phyloP scores from a whole-genome alignment of 1,140 invertebrate species.

The Nasonia longicornis region DNA sequence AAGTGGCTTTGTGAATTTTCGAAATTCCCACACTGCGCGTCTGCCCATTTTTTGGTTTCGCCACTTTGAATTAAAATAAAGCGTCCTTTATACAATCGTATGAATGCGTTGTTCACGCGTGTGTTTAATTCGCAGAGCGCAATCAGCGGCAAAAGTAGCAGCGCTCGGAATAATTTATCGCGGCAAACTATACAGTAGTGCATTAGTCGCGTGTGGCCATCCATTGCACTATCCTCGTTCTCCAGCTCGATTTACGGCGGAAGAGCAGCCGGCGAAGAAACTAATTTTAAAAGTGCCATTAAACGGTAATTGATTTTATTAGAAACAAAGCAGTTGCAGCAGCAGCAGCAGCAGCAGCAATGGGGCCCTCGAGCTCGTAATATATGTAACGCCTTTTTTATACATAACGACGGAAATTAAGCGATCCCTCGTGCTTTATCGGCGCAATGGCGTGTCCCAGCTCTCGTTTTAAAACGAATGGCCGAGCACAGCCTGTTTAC shows the following conservation, averaged over 20 bases:
- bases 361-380: not conserved
- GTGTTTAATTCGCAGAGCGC: too few relatives aligned
- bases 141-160: too few relatives aligned
- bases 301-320: conserved; percentile 13
- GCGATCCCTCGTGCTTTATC: conserved; percentile 19
- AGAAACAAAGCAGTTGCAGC: conserved; percentile 4
- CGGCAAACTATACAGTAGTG: not conserved
- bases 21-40: too few relatives aligned
- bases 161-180: not conserved
- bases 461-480: conserved; percentile 17
- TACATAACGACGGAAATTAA: conserved; percentile 8
- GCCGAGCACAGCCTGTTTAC: not conserved
- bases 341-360: not conserved
- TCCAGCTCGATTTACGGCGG: not conserved
- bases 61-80: too few relatives aligned
- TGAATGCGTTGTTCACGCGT: too few relatives aligned
- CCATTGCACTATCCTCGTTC: not conserved
- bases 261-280: not conserved
- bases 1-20: not conserved
- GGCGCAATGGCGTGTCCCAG: not conserved
- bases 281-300: conserved; percentile 11
- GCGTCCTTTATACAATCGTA: too few relatives aligned
- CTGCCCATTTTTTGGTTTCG: too few relatives aligned
- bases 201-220: not conserved
- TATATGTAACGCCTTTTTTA: not conserved